Evolutionary conservation across 23 tunicate genomes (phyloP), one percentile per base, ranked within the genome.

Genomic region (Trididemnum nubilum): DNA sequence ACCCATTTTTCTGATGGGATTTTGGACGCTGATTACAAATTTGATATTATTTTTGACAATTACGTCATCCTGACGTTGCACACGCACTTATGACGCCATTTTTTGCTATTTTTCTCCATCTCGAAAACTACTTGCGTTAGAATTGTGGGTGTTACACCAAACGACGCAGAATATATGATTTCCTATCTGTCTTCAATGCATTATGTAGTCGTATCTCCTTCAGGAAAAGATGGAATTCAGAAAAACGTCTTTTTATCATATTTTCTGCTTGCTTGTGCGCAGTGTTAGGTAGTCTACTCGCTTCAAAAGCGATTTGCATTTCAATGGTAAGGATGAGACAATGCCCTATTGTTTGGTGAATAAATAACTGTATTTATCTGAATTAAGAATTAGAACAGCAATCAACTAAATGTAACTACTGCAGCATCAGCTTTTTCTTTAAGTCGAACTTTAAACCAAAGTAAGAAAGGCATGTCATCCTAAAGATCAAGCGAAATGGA

Each of bases 181-280:
- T 67, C 74, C 74, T 67, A 67, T 67, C 37, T 67, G 74, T 33
- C 26, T 61, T 61, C 29, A 61, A 61, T 61, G n/a, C 26, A 61
- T 61, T 61, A 32, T 67, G 12, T 67, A 67, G 74, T 67, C 74
- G 37, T 67, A 33, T 67, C 38, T 67, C n/a, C 38, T 5, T 9
- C 26, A 25, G 67, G 26, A 61, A 61, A 22, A 15, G 67, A 21
- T 4, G 21, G 15, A 21, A 4, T 61, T 61, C 27, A 61, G 4
- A 61, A 61, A 61, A 61, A 61, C 67, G 21, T 22, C 5, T 61
- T 61, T 61, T 61, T 22, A 9, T 7, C 54, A 44, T 7, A 7
- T 44, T 44, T 44, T 7, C 9, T n/a, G n/a, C n/a, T n/a, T n/a
- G n/a, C n/a, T n/a, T n/a, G n/a, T n/a, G n/a, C n/a, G n/a, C n/a